Base-by-base conservation (phyloP, 2,113 vertebrate genomes). In the Gallinago undulata region DNA sequence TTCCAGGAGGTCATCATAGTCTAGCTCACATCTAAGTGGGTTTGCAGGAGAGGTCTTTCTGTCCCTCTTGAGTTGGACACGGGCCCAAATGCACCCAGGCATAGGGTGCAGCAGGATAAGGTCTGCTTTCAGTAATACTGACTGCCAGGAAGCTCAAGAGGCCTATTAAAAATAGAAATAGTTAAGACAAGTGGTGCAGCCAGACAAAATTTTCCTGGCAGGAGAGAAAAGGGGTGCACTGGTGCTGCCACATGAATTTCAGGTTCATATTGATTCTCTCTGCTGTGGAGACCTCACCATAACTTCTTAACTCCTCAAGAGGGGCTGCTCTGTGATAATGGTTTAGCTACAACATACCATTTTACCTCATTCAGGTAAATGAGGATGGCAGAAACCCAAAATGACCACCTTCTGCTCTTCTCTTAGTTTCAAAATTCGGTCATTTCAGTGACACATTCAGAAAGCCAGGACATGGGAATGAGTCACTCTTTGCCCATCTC, bases 161-260 rank as follows among this genome's bases (percentile, higher is more conserved):
- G 57, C 22, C 18, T 63, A 50, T 85, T 50, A 87, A 87, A 94
- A 96, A 94, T 82, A 96, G 92, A 95, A 94, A 92, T 53, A 50
- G 76, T 81, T 53, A 48, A 77, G 77, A 85, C 21, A 62, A 95
- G 92, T 41, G 70, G 66, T 84, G 25, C 70, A 96, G 43, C 57
- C 56, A 73, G 43, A 77, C 35, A 27, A 8, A 18, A 24, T 35
- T 94, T 93, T 95, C 90, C 88, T 89, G 77, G 88, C 84, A 73
- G 89, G 77, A 73, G 56, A 56, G 76, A 76, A 73, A 67, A 92
- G 24, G 17, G 51, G 27, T 67, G 45, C 27, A 14, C 27, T 56
- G 51, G 30, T 81, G 55, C 66, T 67, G 43, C 1, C 2, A 47
- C 10, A 31, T 13, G 16, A 25, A 56, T 45, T 62, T 43, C 69